phyloP scores from a whole-genome alignment of 2,113 vertebrate genomes.

The Pleuronectes platessa region DNA sequence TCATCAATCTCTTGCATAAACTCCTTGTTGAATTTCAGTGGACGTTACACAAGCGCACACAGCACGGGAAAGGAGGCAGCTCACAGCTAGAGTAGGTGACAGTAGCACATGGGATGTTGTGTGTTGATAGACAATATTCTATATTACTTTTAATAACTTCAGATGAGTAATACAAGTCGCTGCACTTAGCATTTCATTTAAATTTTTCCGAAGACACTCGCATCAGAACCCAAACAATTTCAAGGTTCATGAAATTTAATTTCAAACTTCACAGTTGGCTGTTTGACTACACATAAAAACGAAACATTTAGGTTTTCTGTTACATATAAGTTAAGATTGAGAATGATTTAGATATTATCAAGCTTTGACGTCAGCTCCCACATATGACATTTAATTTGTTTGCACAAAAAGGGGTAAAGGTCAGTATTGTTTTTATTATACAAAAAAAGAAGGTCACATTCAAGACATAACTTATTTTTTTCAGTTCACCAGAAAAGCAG shows the following conservation, averaged over 20 bases:
- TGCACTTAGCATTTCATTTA: neutral
- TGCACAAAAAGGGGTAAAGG: neutral
- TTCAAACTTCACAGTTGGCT: constrained; percentile 17
- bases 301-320: neutral
- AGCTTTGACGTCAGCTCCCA: neutral
- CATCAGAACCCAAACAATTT: constrained; percentile 22
- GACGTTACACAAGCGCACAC: no score
- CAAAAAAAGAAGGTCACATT: constrained; percentile 4
- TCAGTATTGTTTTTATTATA: neutral
- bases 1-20: no score
- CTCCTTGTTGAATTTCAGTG: no score
- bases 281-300: neutral
- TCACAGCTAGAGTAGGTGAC: no score
- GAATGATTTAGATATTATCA: neutral
- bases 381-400: neutral
- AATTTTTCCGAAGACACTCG: neutral
- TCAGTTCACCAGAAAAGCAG: neutral
- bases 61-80: no score
- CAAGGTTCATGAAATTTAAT: constrained; percentile 38
- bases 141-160: neutral
- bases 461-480: neutral
- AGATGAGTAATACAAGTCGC: neutral
- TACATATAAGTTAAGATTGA: neutral
- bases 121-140: neutral
- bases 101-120: neutral